Conservation (phyloP, 2,888 invertebrate species). For the Mycogona germanica region DNA sequence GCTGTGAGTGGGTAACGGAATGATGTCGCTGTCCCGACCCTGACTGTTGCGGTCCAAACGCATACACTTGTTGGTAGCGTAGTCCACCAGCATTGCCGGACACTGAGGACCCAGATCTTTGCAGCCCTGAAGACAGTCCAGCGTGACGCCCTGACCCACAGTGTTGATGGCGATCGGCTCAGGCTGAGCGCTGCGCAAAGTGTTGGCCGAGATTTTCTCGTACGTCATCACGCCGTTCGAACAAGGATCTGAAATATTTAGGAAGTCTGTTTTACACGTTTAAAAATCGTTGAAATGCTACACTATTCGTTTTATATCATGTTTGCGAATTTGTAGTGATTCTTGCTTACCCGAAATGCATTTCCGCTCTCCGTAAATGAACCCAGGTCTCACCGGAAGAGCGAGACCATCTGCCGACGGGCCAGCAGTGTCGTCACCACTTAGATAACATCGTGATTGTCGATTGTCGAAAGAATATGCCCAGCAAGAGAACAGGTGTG, state of each 20-base stretch:
- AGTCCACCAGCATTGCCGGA: constrained; percentile 37
- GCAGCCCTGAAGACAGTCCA: constrained; percentile 28
- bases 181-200: constrained; percentile 34
- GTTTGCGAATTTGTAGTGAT: no score
- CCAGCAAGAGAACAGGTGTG: constrained; percentile 36
- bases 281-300: not conserved
- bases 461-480: constrained; percentile 34
- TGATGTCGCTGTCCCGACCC: constrained; percentile 28
- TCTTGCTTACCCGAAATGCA: constrained; percentile 10
- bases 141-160: constrained; percentile 25
- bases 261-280: not conserved
- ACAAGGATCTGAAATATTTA: constrained; percentile 31
- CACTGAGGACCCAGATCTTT: constrained; percentile 35
- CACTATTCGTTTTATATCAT: not conserved
- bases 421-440: constrained; percentile 37
- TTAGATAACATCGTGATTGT: constrained; percentile 36
- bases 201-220: constrained; percentile 37
- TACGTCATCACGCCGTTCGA: constrained; percentile 37
- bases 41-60: constrained; percentile 38
- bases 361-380: constrained; percentile 17
- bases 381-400: not conserved
- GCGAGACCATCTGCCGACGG: constrained; percentile 30
- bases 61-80: constrained; percentile 36
- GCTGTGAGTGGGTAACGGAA: constrained; percentile 33
- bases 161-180: constrained; percentile 32